Percentiles rank a stretch among this genome's conserved stretches.
phyloP scores from a whole-genome alignment of 2,797 vertebrate species.

The Galaxias olidus region DNA sequence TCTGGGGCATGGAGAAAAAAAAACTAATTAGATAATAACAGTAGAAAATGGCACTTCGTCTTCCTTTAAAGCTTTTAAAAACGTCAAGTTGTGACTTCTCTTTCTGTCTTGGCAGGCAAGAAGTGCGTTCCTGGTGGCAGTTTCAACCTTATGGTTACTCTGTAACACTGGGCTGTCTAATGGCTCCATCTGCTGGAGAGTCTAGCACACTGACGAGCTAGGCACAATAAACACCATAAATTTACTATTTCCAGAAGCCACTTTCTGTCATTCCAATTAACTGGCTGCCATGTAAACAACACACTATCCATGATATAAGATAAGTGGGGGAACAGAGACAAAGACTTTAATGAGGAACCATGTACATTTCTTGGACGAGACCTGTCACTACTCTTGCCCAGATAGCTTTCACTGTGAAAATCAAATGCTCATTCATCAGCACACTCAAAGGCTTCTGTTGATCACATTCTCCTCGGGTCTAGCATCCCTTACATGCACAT shows the following conservation, averaged over 20 bases:
- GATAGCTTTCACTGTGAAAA: neutral
- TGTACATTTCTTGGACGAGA: neutral
- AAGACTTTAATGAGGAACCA: neutral
- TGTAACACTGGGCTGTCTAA: constrained; percentile 21
- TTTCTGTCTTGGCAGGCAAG: neutral
- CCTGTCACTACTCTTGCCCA: neutral
- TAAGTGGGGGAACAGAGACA: neutral
- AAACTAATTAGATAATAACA: too few species aligned
- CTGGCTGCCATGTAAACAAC: neutral
- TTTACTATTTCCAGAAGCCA: neutral
- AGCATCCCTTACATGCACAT: too few species aligned
- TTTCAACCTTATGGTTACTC: neutral
- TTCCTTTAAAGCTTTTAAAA: too few species aligned
- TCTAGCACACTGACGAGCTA: neutral
- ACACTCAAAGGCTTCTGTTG: too few species aligned
- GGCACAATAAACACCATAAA: neutral
- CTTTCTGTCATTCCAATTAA: neutral
- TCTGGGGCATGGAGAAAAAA: neutral
- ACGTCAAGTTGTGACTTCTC: neutral
- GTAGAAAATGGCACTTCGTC: too few species aligned
- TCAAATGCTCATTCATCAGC: neutral
- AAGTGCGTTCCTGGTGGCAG: neutral
- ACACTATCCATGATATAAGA: neutral
- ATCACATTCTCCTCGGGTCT: too few species aligned
- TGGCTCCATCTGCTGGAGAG: constrained; percentile 48